phyloP scores from a whole-genome alignment of 2,888 invertebrate genomes.

The Exephanes ischioxanthus region DNA sequence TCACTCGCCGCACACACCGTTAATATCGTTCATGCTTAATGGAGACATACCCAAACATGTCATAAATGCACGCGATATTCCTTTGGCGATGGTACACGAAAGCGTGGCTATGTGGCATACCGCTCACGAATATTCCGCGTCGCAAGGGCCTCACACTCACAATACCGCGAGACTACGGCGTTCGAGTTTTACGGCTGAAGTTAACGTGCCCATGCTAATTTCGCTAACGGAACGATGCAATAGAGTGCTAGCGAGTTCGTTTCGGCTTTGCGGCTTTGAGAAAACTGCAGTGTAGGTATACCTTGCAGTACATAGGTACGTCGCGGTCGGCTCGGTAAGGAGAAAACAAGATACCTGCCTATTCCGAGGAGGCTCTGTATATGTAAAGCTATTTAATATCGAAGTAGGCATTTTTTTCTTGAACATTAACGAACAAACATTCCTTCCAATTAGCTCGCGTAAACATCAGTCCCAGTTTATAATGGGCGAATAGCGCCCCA shows the following conservation, averaged over 20 bases:
- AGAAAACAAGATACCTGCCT: constrained; percentile 46
- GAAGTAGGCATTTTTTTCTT: constrained; percentile 18
- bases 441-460: constrained; percentile 34
- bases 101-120: constrained; percentile 25
- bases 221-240: constrained; percentile 65
- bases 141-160: constrained; percentile 39
- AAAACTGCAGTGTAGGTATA: constrained; percentile 50
- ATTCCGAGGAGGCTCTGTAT: constrained; percentile 2
- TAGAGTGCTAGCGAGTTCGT: constrained; percentile 47
- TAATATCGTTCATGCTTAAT: constrained; percentile 64
- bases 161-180: constrained; percentile 40
- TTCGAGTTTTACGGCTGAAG: constrained; percentile 69
- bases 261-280: constrained; percentile 64
- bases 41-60: constrained; percentile 65
- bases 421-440: constrained; percentile 22
- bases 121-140: constrained; percentile 29
- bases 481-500: constrained; percentile 12
- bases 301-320: background rate
- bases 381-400: constrained; percentile 44
- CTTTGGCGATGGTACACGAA: constrained; percentile 29
- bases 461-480: constrained; percentile 28
- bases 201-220: constrained; percentile 71
- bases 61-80: constrained; percentile 66
- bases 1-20: constrained; percentile 43
- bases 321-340: constrained; percentile 35